phyloP scores from a whole-genome alignment of 2,113 vertebrate species.

The Brachypodius melanocephalos region DNA sequence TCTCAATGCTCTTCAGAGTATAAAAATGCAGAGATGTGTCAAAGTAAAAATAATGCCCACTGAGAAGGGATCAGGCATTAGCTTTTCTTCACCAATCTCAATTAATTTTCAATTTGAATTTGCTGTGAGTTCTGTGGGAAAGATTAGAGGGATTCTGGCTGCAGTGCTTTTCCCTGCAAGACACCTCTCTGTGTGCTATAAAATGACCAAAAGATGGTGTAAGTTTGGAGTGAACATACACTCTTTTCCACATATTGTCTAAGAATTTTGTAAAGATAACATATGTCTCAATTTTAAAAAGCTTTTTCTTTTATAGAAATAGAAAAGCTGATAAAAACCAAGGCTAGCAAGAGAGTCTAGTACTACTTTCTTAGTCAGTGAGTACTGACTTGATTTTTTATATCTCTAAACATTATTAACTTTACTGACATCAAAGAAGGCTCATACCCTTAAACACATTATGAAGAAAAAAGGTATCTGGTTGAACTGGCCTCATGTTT shows the following conservation, averaged over 20 bases:
- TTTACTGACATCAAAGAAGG: slow-evolving; percentile 4
- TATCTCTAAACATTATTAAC: slow-evolving; percentile 15
- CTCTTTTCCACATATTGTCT: not conserved
- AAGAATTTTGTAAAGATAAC: not conserved
- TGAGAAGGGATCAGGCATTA: not conserved
- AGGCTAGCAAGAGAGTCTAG: not conserved
- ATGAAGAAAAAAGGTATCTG: not conserved
- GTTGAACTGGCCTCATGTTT: slow-evolving; percentile 26
- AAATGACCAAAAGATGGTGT: slow-evolving; percentile 13
- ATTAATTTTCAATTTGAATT: slow-evolving; percentile 15
- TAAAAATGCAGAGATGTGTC: not conserved
- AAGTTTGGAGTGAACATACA: not conserved
- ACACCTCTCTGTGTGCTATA: not conserved
- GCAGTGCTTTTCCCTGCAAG: not conserved
- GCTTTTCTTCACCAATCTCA: not conserved
- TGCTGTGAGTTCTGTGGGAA: not conserved
- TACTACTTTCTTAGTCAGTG: not conserved
- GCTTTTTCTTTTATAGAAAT: not conserved
- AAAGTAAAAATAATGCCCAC: not conserved
- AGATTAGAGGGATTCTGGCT: not conserved
- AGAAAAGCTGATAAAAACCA: not conserved
- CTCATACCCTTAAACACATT: slow-evolving; percentile 1
- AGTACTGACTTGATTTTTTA: slow-evolving; percentile 34
- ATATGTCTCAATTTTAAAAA: not conserved
- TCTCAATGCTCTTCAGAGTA: not conserved